Base-by-base conservation (phyloP, 2,888 invertebrate species). In the Leptopilina syphax region DNA sequence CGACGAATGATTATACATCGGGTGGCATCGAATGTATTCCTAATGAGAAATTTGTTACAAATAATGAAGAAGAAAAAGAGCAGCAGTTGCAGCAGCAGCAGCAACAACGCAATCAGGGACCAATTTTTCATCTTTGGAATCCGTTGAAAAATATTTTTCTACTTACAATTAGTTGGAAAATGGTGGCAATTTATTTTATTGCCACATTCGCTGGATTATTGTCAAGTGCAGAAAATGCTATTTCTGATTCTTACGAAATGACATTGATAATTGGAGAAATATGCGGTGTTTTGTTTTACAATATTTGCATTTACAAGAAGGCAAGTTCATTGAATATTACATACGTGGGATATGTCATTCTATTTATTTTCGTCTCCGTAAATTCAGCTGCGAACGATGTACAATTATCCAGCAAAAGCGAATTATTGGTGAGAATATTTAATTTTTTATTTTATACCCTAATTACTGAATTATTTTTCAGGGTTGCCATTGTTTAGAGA, bases 181-280 rank as follows among this genome's bases (percentile, higher is more conserved):
- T 99, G 98, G 86, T 97, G 76, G 90, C 98, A 13, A 93, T 99
- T 18, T 95, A 96, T 84, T 91, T 97, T 81, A 96, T 96, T 0
- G 98, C 98, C 91, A 94, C 97, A 77, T 98, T 98, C 90, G 97
- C 98, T 82, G 98, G 99, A 54, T 92, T 98, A 80, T 98, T 97
- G 90, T 50, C 50, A 50, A 50, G 12, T 10, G 12, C 50, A 50
- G 9, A 10, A 12, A 10, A 10, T 50, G 34, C 4, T 34, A 34
- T 34, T 34, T 34, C 3, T 34, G 3, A 50, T 50, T 10, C 50
- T 10, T 10, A 3, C 4, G 34, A 34, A 34, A 34, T 12, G 12
- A 10, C 50, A 50, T 9, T 50, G 50, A 50, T 9, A 41, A 18
- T 44, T 67, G 67, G 67, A 47, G 44, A 67, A 67, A 67, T 67